Base-by-base conservation (phyloP, 2,797 vertebrate genomes). In the Characodon lateralis region DNA sequence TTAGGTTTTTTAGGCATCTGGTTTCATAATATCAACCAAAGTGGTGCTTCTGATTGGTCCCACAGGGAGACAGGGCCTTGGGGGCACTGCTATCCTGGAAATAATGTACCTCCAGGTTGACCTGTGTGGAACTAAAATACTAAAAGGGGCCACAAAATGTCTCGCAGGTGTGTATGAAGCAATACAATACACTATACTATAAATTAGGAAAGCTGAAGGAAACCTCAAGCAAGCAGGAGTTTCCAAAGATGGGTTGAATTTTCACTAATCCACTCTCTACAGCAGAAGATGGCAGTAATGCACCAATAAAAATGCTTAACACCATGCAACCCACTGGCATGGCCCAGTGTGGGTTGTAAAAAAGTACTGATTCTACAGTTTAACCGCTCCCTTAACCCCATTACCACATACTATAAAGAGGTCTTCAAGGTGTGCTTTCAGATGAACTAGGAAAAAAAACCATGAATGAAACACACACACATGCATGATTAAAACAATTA, bases 391-490 rank as follows among this genome's bases (percentile, higher is more conserved):
- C 79, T 94, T 76, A 78, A 78, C 66, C 35, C 83, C 80, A 88
- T 96, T 95, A 96, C 93, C 95, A 97, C 90, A 90, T 95, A 35
- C 35, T 35, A 96, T 95, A 96, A 96, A 96, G 96, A 95, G 93
- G 94, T 95, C 93, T 96, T 95, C 97, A 97, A 97, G 97, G 96
- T 96, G 95, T 96, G 95, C 96, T 95, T 94, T 95, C 91, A 96
- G 93, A 96, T 93, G 92, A 91, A 94, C 92, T 93, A 92, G 94
- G 92, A 89, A 22, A 94, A 93, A 91, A 92, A 94, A 92, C 91
- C 91, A 79, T 68, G 13, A 9, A 76, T 59, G 22, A 78, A 72
- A 73, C 50, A 63, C 51, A 74, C 20, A 48, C 6, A 76, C 28
- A 77, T 8, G 0, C 43, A 51, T 80, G 41, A 9, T 65, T 28